A percentile compares a stretch with the other conserved stretches of the same genome.
phyloP scores from a whole-genome alignment of 2,797 vertebrate genomes.

The Pangasius sanitwongsei region DNA sequence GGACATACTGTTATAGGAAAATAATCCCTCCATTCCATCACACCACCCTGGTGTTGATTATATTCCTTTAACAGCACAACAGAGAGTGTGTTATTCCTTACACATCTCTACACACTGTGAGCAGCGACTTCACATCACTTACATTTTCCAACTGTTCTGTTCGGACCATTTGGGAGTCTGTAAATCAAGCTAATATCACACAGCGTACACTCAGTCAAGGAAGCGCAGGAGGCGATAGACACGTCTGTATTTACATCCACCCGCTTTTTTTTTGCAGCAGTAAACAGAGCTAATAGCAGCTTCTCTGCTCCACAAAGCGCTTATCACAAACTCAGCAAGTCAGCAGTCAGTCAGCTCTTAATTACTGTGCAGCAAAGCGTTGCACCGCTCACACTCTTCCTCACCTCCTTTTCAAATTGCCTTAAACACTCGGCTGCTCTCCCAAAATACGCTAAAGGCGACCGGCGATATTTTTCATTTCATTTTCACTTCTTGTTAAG shows the following conservation, averaged over 20 bases:
- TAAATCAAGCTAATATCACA: conserved; percentile 21
- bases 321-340: conserved; percentile 79
- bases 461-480: conserved; percentile 40
- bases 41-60: neutral
- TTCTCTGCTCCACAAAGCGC: conserved; percentile 68
- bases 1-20: neutral
- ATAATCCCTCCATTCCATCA: neutral
- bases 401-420: conserved; percentile 62
- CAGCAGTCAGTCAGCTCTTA: conserved; percentile 72
- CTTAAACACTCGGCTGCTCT: conserved; percentile 61
- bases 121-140: neutral
- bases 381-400: conserved; percentile 61
- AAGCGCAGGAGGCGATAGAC: conserved; percentile 63
- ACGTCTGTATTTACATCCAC: conserved; percentile 61
- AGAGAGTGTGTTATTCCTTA: neutral
- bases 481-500: conserved; percentile 43
- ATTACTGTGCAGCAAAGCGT: conserved; percentile 72
- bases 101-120: neutral
- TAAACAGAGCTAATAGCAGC: conserved; percentile 79
- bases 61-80: neutral
- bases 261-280: conserved; percentile 58
- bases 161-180: neutral
- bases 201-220: neutral
- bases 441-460: conserved; percentile 53
- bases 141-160: neutral